A percentile compares a stretch with the other conserved stretches of the same genome.
These are phyloP conservation scores for Danio rerio DNA, from an alignment of 2,113 vertebrate species.

Conservation along the genomic window DNA sequence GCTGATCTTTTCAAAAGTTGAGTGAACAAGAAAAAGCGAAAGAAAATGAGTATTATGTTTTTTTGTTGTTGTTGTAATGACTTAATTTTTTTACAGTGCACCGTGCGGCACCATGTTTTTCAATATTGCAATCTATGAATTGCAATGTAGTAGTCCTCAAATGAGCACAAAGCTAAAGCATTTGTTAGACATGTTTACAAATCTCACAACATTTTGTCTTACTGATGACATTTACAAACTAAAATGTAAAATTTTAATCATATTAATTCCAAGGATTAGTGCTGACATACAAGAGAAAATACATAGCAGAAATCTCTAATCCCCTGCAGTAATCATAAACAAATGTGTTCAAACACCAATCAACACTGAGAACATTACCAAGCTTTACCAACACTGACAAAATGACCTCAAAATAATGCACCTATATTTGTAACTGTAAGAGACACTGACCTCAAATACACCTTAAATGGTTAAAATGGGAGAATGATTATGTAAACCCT, in stretches of 20 bases:
- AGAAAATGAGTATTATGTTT: too few species aligned
- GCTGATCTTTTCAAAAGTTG: too few species aligned
- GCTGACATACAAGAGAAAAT: background rate
- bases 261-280: constrained; percentile 12
- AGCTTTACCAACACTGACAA: too few species aligned
- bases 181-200: background rate
- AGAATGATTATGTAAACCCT: background rate
- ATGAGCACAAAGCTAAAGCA: background rate
- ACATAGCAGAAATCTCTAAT: background rate
- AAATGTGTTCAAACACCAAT: background rate
- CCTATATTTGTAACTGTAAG: background rate
- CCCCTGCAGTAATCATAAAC: background rate
- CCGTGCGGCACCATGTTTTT: too few species aligned
- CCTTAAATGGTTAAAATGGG: background rate
- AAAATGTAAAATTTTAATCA: background rate
- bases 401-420: background rate
- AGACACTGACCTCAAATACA: background rate
- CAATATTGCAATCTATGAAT: background rate
- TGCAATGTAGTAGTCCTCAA: background rate
- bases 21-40: too few species aligned
- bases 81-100: too few species aligned
- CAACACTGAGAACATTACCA: background rate
- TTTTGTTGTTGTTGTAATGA: too few species aligned
- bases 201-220: background rate
- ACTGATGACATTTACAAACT: background rate